Base-by-base conservation (phyloP, 2,797 vertebrate genomes). In the Meriones psammophilus region DNA sequence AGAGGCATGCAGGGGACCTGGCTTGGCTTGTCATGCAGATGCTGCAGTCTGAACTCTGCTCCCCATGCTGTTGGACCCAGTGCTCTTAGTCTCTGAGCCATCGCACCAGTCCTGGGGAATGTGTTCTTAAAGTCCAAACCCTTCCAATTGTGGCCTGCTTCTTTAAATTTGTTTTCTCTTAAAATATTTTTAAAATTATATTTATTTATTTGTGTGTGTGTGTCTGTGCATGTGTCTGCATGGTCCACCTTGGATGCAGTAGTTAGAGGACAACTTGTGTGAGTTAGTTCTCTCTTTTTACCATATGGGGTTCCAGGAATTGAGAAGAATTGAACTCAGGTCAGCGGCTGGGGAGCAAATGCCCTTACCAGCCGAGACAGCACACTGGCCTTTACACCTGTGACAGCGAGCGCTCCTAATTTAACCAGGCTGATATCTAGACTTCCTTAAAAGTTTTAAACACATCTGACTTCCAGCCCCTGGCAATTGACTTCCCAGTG, bases 91-190 rank as follows among this genome's bases (percentile, higher is more conserved):
- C 4, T 69, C 66, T 71, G 66, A 71, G 66, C 8, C 22, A 9
- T 15, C 24, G 9, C 8, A 6, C 4, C 66, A 42, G 54, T 36
- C 58, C 54, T 60, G 68, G 13, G 78, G 13, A 69, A 50, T 84
- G 3, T 84, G 36, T 50, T 92, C 81, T 92, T 46, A 84, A 71
- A 92, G n/a, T 60, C 8, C 26, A 88, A 88, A 80, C 22, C 13
- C 22, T 4, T 84, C 30, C 22, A 50, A 30, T 17, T 30, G 15
- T 79, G 46, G 39, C 30, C 62, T 89, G 13, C 42, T 79, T 95
- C 54, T 76, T 84, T 83, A 81, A 69, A 36, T 92, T 92, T 80
- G 20, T 85, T 94, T 91, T 89, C 73, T 76, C 36, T 80, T 58
- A 79, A 79, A 56, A n/a, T 20, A 36, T 86, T n/a, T 60, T 4